Evolutionary conservation across 2,797 vertebrate genomes (phyloP).

Genomic region (Ptychobarbus kaznakovi): DNA sequence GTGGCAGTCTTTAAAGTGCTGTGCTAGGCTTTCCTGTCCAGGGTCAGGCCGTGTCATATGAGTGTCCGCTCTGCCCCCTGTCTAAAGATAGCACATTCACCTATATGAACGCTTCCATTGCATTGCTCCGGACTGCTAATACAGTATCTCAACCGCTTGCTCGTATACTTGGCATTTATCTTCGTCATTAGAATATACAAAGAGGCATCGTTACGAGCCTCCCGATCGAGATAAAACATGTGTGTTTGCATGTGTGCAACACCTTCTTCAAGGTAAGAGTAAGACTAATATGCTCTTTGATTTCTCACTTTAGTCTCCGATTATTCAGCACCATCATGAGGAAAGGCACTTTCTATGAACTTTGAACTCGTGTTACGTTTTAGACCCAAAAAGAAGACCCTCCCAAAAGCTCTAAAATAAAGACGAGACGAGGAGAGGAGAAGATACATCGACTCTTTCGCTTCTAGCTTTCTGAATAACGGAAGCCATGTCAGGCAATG

Average conservation of each 20-base stretch:
- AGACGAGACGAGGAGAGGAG: constrained; percentile 30
- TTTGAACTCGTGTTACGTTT: constrained; percentile 64
- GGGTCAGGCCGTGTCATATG: constrained; percentile 75
- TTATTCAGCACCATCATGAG: constrained; percentile 93
- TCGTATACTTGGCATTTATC: constrained; percentile 83
- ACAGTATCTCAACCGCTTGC: constrained; percentile 77
- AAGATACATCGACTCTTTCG: neutral
- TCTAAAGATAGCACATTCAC: constrained; percentile 58
- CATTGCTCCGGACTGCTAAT: constrained; percentile 82
- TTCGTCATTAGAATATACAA: constrained; percentile 66
- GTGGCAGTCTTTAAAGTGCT: constrained; percentile 83
- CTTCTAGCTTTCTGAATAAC: constrained; percentile 8
- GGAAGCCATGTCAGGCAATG: constrained; percentile 13
- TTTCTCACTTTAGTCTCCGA: constrained; percentile 71
- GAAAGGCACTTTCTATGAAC: constrained; percentile 98
- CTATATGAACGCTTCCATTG: constrained; percentile 74
- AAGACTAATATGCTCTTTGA: constrained; percentile 62
- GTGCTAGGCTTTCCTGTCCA: constrained; percentile 74
- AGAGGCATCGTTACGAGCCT: constrained; percentile 62
- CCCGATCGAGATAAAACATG: constrained; percentile 57
- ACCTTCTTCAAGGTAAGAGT: constrained; percentile 77
- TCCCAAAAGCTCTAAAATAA: constrained; percentile 52
- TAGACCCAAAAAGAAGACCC: constrained; percentile 58
- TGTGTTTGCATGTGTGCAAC: constrained; percentile 50
- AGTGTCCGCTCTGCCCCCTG: constrained; percentile 59